Conservation (phyloP, 2,888 invertebrate species). For the Mesopsocus fuscifrons region DNA sequence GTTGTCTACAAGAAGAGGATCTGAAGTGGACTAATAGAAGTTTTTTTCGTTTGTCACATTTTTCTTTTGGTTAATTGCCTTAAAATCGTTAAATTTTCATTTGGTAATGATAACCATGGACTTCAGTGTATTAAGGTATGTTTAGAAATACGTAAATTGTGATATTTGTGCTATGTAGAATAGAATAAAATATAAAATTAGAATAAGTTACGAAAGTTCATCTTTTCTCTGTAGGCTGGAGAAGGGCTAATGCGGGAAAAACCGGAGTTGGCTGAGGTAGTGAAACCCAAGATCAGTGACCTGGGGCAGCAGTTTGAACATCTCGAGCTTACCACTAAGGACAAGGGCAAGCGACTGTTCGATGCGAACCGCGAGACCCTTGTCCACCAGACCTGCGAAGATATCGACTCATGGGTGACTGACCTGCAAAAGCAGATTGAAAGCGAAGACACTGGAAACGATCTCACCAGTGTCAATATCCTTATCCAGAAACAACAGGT, state of each 20-base stretch:
- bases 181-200: too few species aligned
- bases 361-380: constrained; percentile 93
- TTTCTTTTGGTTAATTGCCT: too few species aligned
- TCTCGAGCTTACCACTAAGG: constrained; percentile 82
- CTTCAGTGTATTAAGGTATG: too few species aligned
- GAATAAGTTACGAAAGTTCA: too few species aligned
- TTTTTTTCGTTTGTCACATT: too few species aligned
- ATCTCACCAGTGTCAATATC: constrained; percentile 96
- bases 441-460: constrained; percentile 81
- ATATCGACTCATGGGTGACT: constrained; percentile 97
- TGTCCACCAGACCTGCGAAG: constrained; percentile 96
- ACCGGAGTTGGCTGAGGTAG: constrained; percentile 81
- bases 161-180: too few species aligned
- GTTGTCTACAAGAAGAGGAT: too few species aligned
- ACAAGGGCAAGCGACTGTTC: constrained; percentile 89
- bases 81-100: too few species aligned
- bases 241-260: constrained; percentile 84
- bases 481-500: constrained; percentile 96
- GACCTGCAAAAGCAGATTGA: constrained; percentile 96
- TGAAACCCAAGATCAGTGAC: constrained; percentile 80
- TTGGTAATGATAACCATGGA: too few species aligned
- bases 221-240: constrained; percentile 72
- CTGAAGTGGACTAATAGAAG: too few species aligned
- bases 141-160: too few species aligned
- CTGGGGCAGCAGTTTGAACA: constrained; percentile 79